Evolutionary conservation across 1,140 invertebrate species (phyloP), one percentile per base, ranked within the genome.

Genomic region (Plodia interpunctella): DNA sequence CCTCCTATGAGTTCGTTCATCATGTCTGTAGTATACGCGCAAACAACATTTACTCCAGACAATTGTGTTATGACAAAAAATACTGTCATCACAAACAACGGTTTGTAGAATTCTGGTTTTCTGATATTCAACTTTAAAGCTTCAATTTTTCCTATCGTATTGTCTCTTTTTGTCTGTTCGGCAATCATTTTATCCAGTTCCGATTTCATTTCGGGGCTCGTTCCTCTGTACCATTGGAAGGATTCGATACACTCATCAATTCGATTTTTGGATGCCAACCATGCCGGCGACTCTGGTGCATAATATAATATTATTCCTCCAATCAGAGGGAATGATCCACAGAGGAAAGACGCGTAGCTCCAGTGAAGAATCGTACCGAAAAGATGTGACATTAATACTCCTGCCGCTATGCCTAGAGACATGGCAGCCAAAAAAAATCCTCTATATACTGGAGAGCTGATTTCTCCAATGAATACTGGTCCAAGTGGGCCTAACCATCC

Each of bases 211-310:
- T 83, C 78, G 5, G 62, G 55, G 59, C 80, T 87, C 2, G 68
- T 75, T 50, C 92, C 92, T 73, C 92, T 81, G 49, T 91, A 88
- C 91, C 90, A 91, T 56, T 86, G 65, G 59, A 92, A 93, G 0
- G 90, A 83, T 21, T 79, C 63, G 13, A 88, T 70, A 2, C 92
- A 93, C 49, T 90, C 79, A 20, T 91, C 83, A 0, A 88, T 80
- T 65, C 87, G 69, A 38, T 91, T 91, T 60, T 91, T 91, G 13
- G 91, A 90, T 0, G 92, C 88, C 32, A 94, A 76, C 94, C 94
- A 96, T 0, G 92, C 87, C 0, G 95, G 95, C 38, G 94, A 94
- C 84, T 96, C 95, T 0, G 94, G 94, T 10, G 92, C 88, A 49
- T 91, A 92, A 25, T 85, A 82, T 49, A 92, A 65, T 9, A 91